phyloP scores from a whole-genome alignment of 2,888 invertebrate species.

The Campaea margaritaria region DNA sequence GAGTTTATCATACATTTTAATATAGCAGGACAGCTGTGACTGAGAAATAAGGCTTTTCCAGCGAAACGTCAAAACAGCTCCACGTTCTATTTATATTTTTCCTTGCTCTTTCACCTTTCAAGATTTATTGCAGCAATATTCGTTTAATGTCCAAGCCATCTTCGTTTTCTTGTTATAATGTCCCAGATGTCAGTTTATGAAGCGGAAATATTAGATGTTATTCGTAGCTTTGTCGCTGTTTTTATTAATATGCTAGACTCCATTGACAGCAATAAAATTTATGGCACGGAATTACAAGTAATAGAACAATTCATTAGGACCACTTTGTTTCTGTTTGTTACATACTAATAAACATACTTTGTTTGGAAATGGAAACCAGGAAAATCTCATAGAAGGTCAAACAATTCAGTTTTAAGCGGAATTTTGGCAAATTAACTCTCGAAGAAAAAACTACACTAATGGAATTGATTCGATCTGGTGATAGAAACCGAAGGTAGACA shows the following conservation, averaged over 20 bases:
- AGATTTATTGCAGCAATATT: slow-evolving; percentile 74
- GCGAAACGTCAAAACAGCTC: slow-evolving; percentile 66
- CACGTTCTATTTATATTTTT: slow-evolving; percentile 68
- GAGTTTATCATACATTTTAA: slow-evolving; percentile 75
- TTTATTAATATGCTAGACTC: slow-evolving; percentile 28
- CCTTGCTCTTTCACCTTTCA: slow-evolving; percentile 55
- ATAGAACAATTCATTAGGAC: slow-evolving; percentile 3
- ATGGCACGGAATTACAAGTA: slow-evolving; percentile 1
- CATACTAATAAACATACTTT: neutral
- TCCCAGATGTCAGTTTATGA: slow-evolving; percentile 41
- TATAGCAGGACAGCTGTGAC: slow-evolving; percentile 69
- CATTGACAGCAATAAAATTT: slow-evolving; percentile 18
- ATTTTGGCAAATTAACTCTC: no score
- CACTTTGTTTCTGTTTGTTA: neutral
- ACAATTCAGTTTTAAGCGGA: no score
- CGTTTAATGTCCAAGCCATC: slow-evolving; percentile 58
- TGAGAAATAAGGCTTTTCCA: slow-evolving; percentile 48
- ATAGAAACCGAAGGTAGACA: no score
- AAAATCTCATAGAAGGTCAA: neutral
- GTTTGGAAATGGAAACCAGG: neutral
- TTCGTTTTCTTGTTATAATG: slow-evolving; percentile 44
- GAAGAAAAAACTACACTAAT: no score
- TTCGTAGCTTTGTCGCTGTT: slow-evolving; percentile 15
- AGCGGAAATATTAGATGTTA: slow-evolving; percentile 40
- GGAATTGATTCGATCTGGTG: no score